Base-by-base conservation (phyloP, 2,888 invertebrate genomes). In the Suillia variegata region DNA sequence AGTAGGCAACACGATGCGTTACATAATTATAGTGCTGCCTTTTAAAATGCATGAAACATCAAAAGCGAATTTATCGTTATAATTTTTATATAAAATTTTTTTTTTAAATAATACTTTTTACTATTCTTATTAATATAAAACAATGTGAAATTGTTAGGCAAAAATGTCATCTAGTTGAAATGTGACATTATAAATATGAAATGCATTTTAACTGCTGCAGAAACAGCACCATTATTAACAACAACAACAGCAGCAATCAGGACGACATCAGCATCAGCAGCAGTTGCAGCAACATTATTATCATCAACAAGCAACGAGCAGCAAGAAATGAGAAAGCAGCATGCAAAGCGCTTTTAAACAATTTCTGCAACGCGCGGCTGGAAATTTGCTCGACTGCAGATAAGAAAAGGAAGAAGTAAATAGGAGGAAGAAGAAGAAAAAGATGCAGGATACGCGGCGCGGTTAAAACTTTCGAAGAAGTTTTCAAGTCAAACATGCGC, bases 401-500 rank as follows among this genome's bases (percentile, higher is more conserved):
- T 45, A 26, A 50, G 22, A 4, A 15, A 50, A 6, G 48, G 48
- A n/a, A 48, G 50, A 5, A 24, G 50, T 24, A n/a, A 5, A 4
- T 24, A 24, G 5, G 15, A 50, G 31, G 31, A 4, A 15, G 15
- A 24, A 8, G 38, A 8, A 38, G 38, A 4, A 5, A 38, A n/a
- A n/a, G n/a, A n/a, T n/a, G n/a, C n/a, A n/a, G n/a, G n/a, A n/a
- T n/a, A n/a, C n/a, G 10, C 13, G 38, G 38, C 38, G 3, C n/a
- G 38, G 38, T 8, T 5, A 3, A 38, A 38, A 45, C 45, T 20
- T 45, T 45, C 18, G n/a, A 17, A 45, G 18, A 45, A 45, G 18
- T 45, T 31, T 33, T 54, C 56, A 61, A 62, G 64, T 54, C 58
- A 62, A 64, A 64, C 62, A 64, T 58, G 62, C 56, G 64, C 58